Base-by-base conservation (phyloP, 2,797 vertebrate species). In the Lophius americanus region DNA sequence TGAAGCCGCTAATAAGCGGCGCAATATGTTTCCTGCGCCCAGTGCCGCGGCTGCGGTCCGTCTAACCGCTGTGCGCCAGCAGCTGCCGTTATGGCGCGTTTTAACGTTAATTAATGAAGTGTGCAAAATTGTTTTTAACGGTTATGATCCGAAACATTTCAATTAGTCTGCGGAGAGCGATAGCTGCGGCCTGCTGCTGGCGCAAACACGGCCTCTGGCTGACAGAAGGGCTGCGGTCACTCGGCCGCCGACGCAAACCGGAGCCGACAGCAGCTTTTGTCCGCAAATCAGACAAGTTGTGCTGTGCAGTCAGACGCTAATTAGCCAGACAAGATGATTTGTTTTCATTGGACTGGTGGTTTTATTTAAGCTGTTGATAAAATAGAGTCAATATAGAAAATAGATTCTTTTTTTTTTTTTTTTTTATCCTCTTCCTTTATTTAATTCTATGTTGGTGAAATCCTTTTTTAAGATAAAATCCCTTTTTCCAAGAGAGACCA, bases 51-150 rank as follows among this genome's bases (percentile, higher is more conserved):
- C 48, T 58, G 64, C 76, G 84, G 79, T 86, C 79, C 79, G 78
- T 83, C 69, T 86, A 67, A 85, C 86, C 84, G 78, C 79, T 65
- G 82, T 85, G 88, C 86, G 79, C 82, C 91, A 86, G 92, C 95
- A 95, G 95, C 94, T 96, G 89, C 93, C 88, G 93, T 94, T 94
- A 91, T 93, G 91, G 91, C 88, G 92, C 91, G 82, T 92, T 93
- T 93, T 92, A 93, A 91, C 92, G 86, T 81, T 91, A 94, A 93
- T 94, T 95, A 95, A 90, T 89, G 93, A 95, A 94, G 95, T 95
- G 93, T 95, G 93, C 87, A 91, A 93, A 92, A 92, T 91, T 84
- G 88, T 85, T 83, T 90, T 92, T 92, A 95, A 95, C 95, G 92
- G 95, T 94, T 93, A 87, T 76, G 92, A 95, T 95, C 94, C 88